Evolutionary conservation across 2,113 vertebrate species (phyloP).

Genomic region (Butorides virescens): DNA sequence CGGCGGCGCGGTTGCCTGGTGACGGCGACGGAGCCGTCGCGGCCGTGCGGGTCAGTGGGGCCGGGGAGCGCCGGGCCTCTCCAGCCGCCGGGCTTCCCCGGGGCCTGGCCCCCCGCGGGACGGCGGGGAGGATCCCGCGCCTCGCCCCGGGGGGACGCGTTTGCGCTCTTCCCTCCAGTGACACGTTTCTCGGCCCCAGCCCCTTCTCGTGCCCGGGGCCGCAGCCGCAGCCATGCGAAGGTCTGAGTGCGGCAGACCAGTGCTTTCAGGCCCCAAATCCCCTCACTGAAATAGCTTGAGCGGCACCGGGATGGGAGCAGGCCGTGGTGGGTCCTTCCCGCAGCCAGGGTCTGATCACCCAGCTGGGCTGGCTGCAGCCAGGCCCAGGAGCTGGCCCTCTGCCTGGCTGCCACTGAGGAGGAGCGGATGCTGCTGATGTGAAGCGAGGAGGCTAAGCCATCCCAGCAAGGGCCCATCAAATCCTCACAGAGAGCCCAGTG

Average conservation of each 20-base stretch:
- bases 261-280: accelerated
- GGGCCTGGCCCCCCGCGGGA: background rate
- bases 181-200: background rate
- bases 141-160: background rate
- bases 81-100: background rate
- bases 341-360: no score
- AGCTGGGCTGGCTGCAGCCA: background rate
- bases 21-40: background rate
- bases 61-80: no score
- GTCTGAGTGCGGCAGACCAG: background rate
- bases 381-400: background rate
- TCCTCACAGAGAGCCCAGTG: accelerated
- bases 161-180: background rate
- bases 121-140: background rate
- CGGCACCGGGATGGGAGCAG: accelerated
- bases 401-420: background rate
- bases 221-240: no score
- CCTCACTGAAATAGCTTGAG: background rate
- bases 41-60: background rate
- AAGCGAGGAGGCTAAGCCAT: background rate
- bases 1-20: background rate
- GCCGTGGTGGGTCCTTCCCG: background rate
- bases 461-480: background rate
- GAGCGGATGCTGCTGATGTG: accelerated
- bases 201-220: no score